Evolutionary conservation across 1,140 invertebrate genomes (phyloP).

Genomic region (Brachionus calyciflorus): DNA sequence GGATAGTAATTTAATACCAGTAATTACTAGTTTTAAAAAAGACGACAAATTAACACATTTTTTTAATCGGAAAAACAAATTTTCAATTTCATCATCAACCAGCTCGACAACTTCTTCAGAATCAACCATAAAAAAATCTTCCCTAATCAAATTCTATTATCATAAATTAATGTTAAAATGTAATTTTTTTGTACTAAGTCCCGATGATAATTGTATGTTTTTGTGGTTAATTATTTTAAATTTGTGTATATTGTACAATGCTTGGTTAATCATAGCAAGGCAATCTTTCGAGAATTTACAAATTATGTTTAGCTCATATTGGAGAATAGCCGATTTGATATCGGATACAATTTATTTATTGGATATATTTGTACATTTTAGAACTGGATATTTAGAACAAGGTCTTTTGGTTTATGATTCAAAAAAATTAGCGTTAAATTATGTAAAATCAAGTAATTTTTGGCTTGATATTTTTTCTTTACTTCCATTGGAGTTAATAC

Average conservation of each 20-base stretch:
- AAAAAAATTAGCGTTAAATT: slow-evolving; percentile 81
- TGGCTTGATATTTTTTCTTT: slow-evolving; percentile 78
- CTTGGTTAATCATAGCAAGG: slow-evolving; percentile 89
- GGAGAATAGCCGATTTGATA: slow-evolving; percentile 76
- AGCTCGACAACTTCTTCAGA: neutral
- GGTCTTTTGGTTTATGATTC: slow-evolving; percentile 88
- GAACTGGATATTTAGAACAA: slow-evolving; percentile 91
- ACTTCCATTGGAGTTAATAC: slow-evolving; percentile 80
- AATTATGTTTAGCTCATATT: slow-evolving; percentile 65
- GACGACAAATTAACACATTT: neutral
- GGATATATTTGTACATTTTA: slow-evolving; percentile 82
- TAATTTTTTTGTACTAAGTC: slow-evolving; percentile 73
- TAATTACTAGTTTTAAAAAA: neutral
- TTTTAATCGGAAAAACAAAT: slow-evolving; percentile 19
- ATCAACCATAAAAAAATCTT: neutral
- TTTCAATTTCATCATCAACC: neutral
- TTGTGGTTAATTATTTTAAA: slow-evolving; percentile 87
- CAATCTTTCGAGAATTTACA: slow-evolving; percentile 70
- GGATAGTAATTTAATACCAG: neutral
- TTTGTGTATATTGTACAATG: slow-evolving; percentile 83
- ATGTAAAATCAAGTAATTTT: slow-evolving; percentile 78
- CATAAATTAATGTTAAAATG: slow-evolving; percentile 14
- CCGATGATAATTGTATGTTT: slow-evolving; percentile 90
- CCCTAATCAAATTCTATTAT: neutral
- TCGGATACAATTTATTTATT: slow-evolving; percentile 80